A percentile compares a stretch with the other conserved stretches of the same genome.
Evolutionary conservation across 2,113 vertebrate genomes (phyloP).

Genomic region (Cyanoramphus novaezelandiae): DNA sequence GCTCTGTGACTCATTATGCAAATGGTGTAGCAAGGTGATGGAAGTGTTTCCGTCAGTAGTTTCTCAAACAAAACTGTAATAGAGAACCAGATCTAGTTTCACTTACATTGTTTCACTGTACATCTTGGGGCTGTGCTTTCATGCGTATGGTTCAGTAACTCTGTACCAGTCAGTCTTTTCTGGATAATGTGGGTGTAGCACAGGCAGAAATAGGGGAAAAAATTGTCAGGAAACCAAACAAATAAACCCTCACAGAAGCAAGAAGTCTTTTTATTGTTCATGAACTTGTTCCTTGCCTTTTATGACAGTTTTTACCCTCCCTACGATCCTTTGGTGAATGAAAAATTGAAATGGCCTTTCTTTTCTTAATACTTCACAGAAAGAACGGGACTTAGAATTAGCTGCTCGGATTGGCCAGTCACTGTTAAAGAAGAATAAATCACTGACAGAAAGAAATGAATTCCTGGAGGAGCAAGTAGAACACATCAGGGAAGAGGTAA

Average conservation of each 20-base stretch:
- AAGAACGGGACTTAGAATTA: slow-evolving; percentile 98
- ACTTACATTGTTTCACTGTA: background rate
- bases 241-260: background rate
- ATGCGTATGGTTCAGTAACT: background rate
- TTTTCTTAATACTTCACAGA: slow-evolving; percentile 75
- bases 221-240: background rate
- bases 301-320: background rate
- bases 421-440: slow-evolving; percentile 95
- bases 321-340: background rate
- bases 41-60: background rate
- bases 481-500: slow-evolving; percentile 94
- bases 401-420: slow-evolving; percentile 98
- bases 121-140: background rate
- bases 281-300: background rate
- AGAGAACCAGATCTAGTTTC: background rate
- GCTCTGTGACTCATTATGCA: background rate
- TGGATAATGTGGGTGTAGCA: background rate
- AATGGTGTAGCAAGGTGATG: background rate
- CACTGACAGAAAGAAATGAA: slow-evolving; percentile 91
- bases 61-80: background rate
- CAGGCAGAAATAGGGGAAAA: background rate
- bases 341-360: background rate
- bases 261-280: background rate
- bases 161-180: background rate
- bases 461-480: slow-evolving; percentile 94